Evolutionary conservation across 2,797 vertebrate species (phyloP).

Genomic region (Neomorphus geoffroyi): DNA sequence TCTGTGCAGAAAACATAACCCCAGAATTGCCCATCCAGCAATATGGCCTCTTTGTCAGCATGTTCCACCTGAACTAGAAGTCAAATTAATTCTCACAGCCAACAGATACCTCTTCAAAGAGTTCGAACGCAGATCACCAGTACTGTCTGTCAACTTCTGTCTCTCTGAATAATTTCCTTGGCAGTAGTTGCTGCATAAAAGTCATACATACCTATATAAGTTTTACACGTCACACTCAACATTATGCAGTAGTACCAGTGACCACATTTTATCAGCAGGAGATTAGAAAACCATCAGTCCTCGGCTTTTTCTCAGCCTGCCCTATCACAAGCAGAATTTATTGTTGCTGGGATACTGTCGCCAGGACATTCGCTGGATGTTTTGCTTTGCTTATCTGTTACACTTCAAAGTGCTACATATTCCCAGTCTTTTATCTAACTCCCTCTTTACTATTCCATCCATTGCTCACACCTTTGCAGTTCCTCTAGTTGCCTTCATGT

Average conservation of each 20-base stretch:
- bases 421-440: background rate
- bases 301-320: background rate
- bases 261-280: background rate
- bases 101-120: background rate
- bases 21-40: background rate
- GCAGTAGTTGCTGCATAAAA: background rate
- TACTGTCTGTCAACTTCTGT: background rate
- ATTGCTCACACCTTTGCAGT: background rate
- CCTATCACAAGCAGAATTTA: background rate
- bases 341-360: constrained; percentile 52
- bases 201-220: background rate
- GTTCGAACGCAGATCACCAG: background rate
- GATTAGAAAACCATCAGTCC: background rate
- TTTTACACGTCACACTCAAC: background rate
- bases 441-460: constrained; percentile 26
- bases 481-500: background rate
- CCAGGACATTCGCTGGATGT: background rate
- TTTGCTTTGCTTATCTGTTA: constrained; percentile 21
- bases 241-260: background rate
- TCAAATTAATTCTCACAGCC: background rate
- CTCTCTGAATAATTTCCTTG: background rate
- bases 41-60: background rate
- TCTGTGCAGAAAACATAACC: background rate
- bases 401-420: constrained; percentile 10
- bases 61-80: background rate